Evolutionary conservation across 2,888 invertebrate genomes (phyloP), one percentile per base, ranked within the genome.

Genomic region (Calameuta filiformis): DNA sequence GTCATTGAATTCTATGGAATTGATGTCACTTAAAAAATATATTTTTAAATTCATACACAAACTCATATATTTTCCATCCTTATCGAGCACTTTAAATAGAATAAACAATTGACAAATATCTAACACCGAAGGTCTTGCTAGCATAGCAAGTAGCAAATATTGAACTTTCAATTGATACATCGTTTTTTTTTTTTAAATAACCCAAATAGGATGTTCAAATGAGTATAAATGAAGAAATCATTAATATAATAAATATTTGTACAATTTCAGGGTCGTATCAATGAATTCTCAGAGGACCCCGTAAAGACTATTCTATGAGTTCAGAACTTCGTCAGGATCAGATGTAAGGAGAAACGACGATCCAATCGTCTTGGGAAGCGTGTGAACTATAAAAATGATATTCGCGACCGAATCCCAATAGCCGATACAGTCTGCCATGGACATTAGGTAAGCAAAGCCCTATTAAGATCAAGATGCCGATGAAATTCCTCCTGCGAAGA

Each of bases 401-500:
- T 23, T 56, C 56, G 23, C 9, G 23, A 56, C 23, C 2, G 23
- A 23, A 23, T 56, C 23, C 56, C 23, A 23, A 9, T 9, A 23
- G 56, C 23, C 56, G 56, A 15, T 23, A 23, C 23, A 56, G 56
- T 56, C 23, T 56, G 56, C 23, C 56, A 23, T 56, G 23, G 56
- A 23, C 23, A 23, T 56, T 56, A 23, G 23, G 23, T 83, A 80
- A 77, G 79, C 77, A 69, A 68, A 73, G 71, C 40, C 68, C 76
- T 56, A 69, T 35, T 11, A 75, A 37, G 73, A 78, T 69, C 79
- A 80, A 81, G 81, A 69, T 75, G 82, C 84, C 84, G 85, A 86
- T 84, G 81, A 81, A 83, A 86, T 87, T 85, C 86, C 84, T 83
- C 81, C 81, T 81, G 84, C 82, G 76, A 85, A 85, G 87, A 86